These are phyloP conservation scores for Apis dorsata DNA, from an alignment of 1,140 invertebrate species.

Conservation along the genomic window DNA sequence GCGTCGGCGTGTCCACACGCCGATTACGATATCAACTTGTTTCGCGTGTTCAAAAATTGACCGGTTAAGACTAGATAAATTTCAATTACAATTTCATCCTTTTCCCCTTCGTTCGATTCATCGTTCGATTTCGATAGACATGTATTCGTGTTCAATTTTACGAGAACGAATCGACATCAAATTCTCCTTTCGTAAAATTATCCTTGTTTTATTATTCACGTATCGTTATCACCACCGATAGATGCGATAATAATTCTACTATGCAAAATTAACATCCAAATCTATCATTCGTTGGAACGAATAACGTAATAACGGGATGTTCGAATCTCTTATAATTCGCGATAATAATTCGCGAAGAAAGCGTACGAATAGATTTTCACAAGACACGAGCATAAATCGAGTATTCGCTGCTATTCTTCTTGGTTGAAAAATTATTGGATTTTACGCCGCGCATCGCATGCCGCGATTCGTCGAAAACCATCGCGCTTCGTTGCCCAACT, in stretches of 20 bases:
- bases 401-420: constrained; percentile 1
- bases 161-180: background rate
- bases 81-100: background rate
- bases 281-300: too few relatives aligned
- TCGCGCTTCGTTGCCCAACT: constrained; percentile 55
- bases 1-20: constrained; percentile 8
- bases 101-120: background rate
- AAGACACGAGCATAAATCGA: background rate
- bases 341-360: background rate
- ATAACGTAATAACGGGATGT: background rate
- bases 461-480: constrained; percentile 46
- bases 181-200: background rate
- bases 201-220: background rate
- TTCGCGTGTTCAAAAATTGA: background rate
- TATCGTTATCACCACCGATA: too few relatives aligned
- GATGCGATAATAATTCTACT: too few relatives aligned
- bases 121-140: background rate
- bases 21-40: constrained; percentile 35
- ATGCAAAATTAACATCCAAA: too few relatives aligned
- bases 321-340: background rate
- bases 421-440: constrained; percentile 37
- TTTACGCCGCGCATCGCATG: constrained; percentile 37
- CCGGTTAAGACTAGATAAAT: background rate
- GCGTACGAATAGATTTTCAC: background rate
- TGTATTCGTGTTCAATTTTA: background rate